Percentiles rank a stretch among this genome's conserved stretches.
Evolutionary conservation across 2,888 invertebrate species (phyloP).

Genomic region (Punctoribates punctum): DNA sequence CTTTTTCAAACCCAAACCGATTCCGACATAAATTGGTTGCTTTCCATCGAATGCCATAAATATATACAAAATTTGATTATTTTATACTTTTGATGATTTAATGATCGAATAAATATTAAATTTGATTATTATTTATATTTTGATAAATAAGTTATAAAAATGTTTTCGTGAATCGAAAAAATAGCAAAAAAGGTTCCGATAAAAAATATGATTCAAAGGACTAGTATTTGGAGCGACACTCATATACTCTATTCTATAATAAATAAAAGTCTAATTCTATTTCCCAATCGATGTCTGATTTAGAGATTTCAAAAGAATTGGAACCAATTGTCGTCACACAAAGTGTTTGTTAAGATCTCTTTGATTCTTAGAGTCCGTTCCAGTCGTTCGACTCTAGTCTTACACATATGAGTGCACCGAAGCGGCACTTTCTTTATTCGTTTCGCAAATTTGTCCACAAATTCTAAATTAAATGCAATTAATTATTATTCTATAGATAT

Average conservation of each 20-base stretch:
- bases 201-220: no score
- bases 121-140: no score
- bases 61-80: no score
- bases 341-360: conserved; percentile 51
- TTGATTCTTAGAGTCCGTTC: conserved; percentile 51
- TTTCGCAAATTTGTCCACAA: conserved; percentile 51
- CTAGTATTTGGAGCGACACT: no score
- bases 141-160: no score
- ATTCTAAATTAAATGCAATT: conserved; percentile 48
- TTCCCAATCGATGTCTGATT: neutral
- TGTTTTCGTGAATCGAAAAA: no score
- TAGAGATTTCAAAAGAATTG: neutral
- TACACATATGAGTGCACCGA: conserved; percentile 50
- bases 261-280: neutral
- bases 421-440: conserved; percentile 51
- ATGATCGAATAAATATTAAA: neutral
- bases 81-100: neutral
- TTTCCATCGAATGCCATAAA: no score
- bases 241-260: no score
- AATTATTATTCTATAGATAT: neutral
- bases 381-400: conserved; percentile 50
- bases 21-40: neutral
- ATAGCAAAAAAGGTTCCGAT: no score
- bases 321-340: neutral
- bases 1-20: conserved; percentile 16